Conservation (phyloP, 2,113 vertebrate genomes). For the Podarcis muralis region DNA sequence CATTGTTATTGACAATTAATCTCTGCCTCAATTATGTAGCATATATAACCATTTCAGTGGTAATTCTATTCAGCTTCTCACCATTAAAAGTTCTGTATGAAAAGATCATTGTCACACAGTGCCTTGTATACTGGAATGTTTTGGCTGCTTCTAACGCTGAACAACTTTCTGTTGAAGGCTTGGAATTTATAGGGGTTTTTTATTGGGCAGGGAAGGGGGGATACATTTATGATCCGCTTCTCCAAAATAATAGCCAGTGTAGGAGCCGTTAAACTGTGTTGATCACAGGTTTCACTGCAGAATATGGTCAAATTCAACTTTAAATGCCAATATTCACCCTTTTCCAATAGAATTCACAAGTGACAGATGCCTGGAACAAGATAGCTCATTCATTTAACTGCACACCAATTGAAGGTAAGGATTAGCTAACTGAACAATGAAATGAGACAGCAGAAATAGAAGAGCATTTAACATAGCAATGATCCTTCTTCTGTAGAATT, state of each 20-base stretch:
- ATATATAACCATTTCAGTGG: neutral
- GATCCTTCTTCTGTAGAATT: neutral
- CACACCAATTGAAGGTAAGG: constrained; percentile 92
- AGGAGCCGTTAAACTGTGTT: rapidly evolving
- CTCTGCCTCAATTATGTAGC: neutral
- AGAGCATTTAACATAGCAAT: rapidly evolving
- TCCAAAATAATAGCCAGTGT: neutral
- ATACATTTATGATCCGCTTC: neutral
- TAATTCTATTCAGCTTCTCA: neutral
- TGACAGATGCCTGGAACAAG: constrained; percentile 98
- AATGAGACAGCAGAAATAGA: neutral
- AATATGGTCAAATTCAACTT: neutral
- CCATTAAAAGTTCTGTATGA: neutral
- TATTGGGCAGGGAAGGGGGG: neutral
- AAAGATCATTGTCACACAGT: neutral
- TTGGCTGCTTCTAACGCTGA: neutral
- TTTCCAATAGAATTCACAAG: constrained; percentile 87
- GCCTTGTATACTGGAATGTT: neutral
- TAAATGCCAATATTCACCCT: rapidly evolving
- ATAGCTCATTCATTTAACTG: constrained; percentile 98
- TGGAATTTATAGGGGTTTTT: neutral
- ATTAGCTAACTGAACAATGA: neutral
- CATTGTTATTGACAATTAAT: neutral
- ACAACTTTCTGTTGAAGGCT: neutral
- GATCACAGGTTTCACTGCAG: rapidly evolving